Percentiles rank a stretch among this genome's conserved stretches.
These are phyloP conservation scores for Coilia nasus DNA, from an alignment of 2,797 vertebrate species.

Conservation along the genomic window DNA sequence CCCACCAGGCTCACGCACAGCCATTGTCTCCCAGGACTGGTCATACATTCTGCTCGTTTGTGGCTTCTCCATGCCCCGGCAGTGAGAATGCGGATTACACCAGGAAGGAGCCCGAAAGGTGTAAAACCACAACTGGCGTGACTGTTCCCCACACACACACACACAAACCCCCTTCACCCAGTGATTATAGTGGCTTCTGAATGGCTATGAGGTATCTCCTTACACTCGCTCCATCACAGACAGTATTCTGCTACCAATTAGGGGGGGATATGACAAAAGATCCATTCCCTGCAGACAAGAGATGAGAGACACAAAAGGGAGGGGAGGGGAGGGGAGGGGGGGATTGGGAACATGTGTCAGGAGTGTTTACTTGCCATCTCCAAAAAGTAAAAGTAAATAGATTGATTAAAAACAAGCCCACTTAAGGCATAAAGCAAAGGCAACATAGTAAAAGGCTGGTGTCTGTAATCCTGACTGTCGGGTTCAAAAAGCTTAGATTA, in stretches of 20 bases:
- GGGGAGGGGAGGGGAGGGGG: not conserved
- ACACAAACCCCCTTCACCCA: not conserved
- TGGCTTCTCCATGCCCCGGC: conserved; percentile 26
- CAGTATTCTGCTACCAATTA: conserved; percentile 76
- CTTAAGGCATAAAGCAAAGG: not conserved
- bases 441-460: not conserved
- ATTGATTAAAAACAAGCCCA: not conserved
- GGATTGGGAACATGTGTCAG: conserved; percentile 6
- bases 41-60: conserved; percentile 24
- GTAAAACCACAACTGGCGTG: conserved; percentile 68
- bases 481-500: not conserved
- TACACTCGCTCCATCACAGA: conserved; percentile 70
- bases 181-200: conserved; percentile 62
- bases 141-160: not conserved
- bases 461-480: not conserved
- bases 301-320: conserved; percentile 58
- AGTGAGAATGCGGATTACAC: conserved; percentile 20
- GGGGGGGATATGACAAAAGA: conserved; percentile 59
- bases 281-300: conserved; percentile 51
- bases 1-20: conserved; percentile 44
- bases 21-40: conserved; percentile 42
- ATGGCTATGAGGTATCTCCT: conserved; percentile 76
- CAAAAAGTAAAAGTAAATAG: not conserved
- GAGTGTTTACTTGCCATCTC: conserved; percentile 14
- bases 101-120: conserved; percentile 25